A percentile compares a stretch with the other conserved stretches of the same genome.
Evolutionary conservation across 2,113 vertebrate genomes (phyloP).

Genomic region (Pelodiscus sinensis): DNA sequence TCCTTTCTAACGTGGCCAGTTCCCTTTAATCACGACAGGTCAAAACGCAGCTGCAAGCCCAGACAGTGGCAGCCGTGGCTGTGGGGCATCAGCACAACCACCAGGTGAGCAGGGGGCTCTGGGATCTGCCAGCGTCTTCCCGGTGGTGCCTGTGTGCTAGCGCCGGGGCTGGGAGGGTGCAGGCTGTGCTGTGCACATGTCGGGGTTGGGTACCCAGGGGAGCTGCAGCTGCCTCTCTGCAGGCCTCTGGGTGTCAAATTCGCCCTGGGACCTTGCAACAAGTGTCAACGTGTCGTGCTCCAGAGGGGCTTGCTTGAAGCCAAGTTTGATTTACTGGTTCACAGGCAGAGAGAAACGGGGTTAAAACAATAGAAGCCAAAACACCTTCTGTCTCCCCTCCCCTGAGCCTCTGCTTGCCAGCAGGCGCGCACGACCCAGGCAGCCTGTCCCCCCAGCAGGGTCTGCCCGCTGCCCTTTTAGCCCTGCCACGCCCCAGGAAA

Average conservation of each 20-base stretch:
- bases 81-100: slow-evolving; percentile 96
- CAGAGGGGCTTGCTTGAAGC: neutral
- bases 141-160: neutral
- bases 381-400: neutral
- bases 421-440: neutral
- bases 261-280: neutral
- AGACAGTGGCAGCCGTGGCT: slow-evolving; percentile 81
- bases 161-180: neutral
- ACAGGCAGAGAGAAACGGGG: neutral
- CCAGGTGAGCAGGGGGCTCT: slow-evolving; percentile 77
- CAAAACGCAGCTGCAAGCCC: slow-evolving; percentile 94
- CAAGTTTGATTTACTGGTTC: neutral
- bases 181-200: neutral
- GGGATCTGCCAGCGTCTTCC: neutral
- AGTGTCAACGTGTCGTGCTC: neutral
- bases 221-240: neutral
- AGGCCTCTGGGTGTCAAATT: neutral
- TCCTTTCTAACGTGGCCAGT: neutral
- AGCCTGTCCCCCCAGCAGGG: neutral
- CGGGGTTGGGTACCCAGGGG: neutral
- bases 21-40: slow-evolving; percentile 74
- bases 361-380: neutral
- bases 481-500: neutral
- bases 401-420: neutral
- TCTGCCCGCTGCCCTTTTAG: neutral